Percentiles rank a stretch among this genome's conserved stretches.
Evolutionary conservation across 2,113 vertebrate genomes (phyloP).

Genomic region (Petroica traversi): DNA sequence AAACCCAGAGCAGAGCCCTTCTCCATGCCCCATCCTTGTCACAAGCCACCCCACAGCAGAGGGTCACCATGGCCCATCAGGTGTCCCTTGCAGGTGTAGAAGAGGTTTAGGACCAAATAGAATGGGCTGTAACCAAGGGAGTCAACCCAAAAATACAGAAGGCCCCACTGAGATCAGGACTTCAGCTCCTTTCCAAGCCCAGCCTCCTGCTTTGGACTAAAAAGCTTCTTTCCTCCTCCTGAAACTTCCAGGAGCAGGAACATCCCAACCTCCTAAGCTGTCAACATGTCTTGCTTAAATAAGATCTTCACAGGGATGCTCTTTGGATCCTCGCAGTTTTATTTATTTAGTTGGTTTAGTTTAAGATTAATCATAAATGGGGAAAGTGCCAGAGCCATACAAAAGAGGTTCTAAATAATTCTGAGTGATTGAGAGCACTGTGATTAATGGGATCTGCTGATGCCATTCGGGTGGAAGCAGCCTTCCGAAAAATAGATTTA

Average conservation of each 20-base stretch:
- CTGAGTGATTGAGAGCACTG: conserved; percentile 53
- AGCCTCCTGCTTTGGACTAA: not conserved
- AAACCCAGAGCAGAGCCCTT: not conserved
- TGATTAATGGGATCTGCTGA: conserved; percentile 63
- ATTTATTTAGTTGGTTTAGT: conserved; percentile 47
- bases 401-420: conserved; percentile 63
- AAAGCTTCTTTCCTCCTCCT: not conserved
- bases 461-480: conserved; percentile 41
- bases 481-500: conserved; percentile 62
- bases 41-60: not conserved
- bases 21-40: not conserved
- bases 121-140: not conserved
- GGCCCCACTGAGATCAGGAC: not conserved
- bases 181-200: not conserved
- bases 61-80: not conserved
- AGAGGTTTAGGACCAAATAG: not conserved
- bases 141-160: not conserved
- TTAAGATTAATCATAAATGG: conserved; percentile 61
- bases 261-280: not conserved
- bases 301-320: conserved; percentile 8
- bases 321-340: conserved; percentile 6
- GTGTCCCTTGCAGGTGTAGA: not conserved
- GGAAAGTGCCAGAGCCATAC: conserved; percentile 16
- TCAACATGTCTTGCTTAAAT: not conserved
- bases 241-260: not conserved